Conservation (phyloP, 2,888 invertebrate genomes). For the Oxystoma pomonae region DNA sequence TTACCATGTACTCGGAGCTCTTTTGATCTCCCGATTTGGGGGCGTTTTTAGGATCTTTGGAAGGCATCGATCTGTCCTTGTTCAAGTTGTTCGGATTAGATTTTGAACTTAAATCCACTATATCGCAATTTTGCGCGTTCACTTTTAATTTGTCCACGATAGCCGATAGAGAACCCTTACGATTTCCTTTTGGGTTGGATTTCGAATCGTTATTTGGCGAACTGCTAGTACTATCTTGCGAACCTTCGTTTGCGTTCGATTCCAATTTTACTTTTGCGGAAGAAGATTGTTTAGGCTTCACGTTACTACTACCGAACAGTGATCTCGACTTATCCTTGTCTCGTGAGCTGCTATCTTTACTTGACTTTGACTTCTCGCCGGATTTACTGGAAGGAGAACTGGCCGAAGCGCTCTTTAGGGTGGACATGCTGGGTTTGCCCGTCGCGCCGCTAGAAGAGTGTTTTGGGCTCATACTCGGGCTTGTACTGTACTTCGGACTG, state of each 20-base stretch:
- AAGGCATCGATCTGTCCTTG: constrained; percentile 34
- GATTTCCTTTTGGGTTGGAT: constrained; percentile 43
- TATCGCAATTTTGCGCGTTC: constrained; percentile 57
- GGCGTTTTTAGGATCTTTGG: constrained; percentile 30
- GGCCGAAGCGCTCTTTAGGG: constrained; percentile 74
- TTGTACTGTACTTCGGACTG: constrained; percentile 74
- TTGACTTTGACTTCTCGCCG: constrained; percentile 51
- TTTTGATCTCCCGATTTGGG: constrained; percentile 51
- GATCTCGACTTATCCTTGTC: constrained; percentile 32
- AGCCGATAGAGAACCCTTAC: constrained; percentile 74
- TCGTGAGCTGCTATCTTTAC: constrained; percentile 31
- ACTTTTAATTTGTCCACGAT: constrained; percentile 74
- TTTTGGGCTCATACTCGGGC: constrained; percentile 75
- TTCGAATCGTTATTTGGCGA: not conserved
- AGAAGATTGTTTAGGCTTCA: constrained; percentile 50
- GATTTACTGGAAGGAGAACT: constrained; percentile 66
- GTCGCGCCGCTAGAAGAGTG: constrained; percentile 44
- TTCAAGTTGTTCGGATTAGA: constrained; percentile 36
- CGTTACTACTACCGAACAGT: constrained; percentile 37
- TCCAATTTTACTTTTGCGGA: constrained; percentile 69
- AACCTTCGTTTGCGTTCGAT: constrained; percentile 40
- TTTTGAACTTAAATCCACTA: constrained; percentile 51
- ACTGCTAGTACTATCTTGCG: constrained; percentile 2
- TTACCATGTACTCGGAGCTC: constrained; percentile 85
- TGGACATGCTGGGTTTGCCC: constrained; percentile 80